Percentiles rank a stretch among this genome's conserved stretches.
Conservation (phyloP, 1,140 invertebrate species). For the Littorina saxatilis region DNA sequence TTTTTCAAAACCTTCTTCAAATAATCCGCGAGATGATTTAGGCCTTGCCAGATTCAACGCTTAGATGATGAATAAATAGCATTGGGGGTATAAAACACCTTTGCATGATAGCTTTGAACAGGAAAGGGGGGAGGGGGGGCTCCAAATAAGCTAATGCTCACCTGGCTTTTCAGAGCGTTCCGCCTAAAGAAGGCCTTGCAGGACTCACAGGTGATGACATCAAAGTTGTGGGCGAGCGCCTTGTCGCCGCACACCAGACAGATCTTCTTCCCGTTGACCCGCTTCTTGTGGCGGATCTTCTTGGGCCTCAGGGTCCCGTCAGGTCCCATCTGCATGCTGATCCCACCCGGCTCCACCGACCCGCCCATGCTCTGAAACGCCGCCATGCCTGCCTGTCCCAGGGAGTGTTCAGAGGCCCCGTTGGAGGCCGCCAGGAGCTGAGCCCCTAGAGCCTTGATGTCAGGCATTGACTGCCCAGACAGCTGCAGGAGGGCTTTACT, state of each 20-base stretch:
- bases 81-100: no score
- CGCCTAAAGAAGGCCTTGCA: constrained; percentile 97
- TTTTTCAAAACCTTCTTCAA: no score
- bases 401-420: no score
- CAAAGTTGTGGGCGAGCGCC: constrained; percentile 96
- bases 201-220: constrained; percentile 96
- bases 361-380: no score
- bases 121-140: background rate
- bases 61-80: no score
- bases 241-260: constrained; percentile 88
- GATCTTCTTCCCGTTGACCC: constrained; percentile 29
- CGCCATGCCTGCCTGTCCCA: no score
- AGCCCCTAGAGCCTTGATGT: background rate
- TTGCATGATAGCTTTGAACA: no score
- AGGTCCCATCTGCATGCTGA: background rate
- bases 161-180: constrained; percentile 93
- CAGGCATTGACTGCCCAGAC: background rate
- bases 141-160: background rate
- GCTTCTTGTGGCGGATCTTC: constrained; percentile 32
- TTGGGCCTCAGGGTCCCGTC: background rate
- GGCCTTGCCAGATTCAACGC: no score
- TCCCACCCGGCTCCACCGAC: background rate
- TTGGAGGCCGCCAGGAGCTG: background rate
- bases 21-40: no score
- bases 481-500: background rate